A percentile compares a stretch with the other conserved stretches of the same genome.
Evolutionary conservation across 2,113 vertebrate genomes (phyloP).

Genomic region (Rana temporaria): DNA sequence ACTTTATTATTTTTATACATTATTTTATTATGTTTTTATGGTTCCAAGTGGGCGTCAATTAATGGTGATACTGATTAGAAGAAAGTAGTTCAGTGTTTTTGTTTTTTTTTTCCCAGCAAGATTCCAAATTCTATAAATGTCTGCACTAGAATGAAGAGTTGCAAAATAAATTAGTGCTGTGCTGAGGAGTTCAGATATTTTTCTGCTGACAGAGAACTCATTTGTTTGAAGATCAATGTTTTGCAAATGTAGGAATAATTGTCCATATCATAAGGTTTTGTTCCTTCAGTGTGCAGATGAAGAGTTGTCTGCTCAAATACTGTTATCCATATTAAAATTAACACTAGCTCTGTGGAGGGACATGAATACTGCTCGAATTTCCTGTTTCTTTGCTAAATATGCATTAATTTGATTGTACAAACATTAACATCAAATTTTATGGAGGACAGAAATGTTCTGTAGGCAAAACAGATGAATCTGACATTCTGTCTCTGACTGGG

Average conservation of each 20-base stretch:
- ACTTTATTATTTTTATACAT: no score
- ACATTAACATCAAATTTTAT: not conserved
- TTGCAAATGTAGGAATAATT: not conserved
- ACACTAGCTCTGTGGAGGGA: not conserved
- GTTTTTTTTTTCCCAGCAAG: no score
- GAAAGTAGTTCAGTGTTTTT: no score
- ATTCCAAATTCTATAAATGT: no score
- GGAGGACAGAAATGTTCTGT: not conserved
- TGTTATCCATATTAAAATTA: not conserved
- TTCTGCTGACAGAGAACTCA: no score
- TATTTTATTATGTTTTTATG: no score
- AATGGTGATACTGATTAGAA: no score
- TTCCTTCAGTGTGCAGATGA: not conserved
- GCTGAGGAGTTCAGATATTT: no score
- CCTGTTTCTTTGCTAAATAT: not conserved
- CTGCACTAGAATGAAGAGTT: not conserved
- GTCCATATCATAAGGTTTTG: not conserved
- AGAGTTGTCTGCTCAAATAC: no score
- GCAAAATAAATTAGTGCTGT: not conserved
- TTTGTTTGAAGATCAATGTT: not conserved
- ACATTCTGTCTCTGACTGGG: not conserved
- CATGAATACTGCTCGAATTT: not conserved
- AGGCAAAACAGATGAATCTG: not conserved
- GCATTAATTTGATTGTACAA: not conserved
- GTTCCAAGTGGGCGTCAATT: no score